Evolutionary conservation across 2,888 invertebrate genomes (phyloP).

Genomic region (Papilio gigon): DNA sequence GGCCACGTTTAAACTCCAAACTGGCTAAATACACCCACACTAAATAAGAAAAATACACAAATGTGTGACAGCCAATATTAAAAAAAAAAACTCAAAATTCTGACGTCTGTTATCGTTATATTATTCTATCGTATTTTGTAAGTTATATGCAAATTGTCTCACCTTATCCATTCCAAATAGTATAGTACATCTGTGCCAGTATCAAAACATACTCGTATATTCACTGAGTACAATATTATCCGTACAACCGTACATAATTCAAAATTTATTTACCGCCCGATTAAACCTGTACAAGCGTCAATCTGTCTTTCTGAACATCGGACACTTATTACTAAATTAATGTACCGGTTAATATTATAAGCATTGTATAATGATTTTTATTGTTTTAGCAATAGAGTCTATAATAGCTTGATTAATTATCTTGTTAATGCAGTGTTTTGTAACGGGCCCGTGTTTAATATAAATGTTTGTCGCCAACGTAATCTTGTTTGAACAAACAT

Average conservation of each 20-base stretch:
- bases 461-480: conserved; percentile 38
- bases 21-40: too few species aligned
- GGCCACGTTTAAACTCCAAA: too few species aligned
- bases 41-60: too few species aligned
- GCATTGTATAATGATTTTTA: conserved; percentile 11
- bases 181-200: background rate
- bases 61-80: too few species aligned
- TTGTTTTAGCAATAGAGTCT: background rate
- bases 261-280: conserved; percentile 40
- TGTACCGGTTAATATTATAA: conserved; percentile 17
- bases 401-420: conserved; percentile 13
- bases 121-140: too few species aligned
- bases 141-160: too few species aligned
- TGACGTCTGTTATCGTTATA: too few species aligned
- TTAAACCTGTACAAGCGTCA: conserved; percentile 34
- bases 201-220: background rate
- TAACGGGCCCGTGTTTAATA: conserved; percentile 21
- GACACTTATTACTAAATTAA: conserved; percentile 42
- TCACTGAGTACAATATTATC: conserved; percentile 20
- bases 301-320: conserved; percentile 43
- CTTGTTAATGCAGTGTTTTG: conserved; percentile 20
- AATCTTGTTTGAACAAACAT: conserved; percentile 30
- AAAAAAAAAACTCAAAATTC: too few species aligned
- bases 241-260: conserved; percentile 35
- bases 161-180: too few species aligned